phyloP scores from a whole-genome alignment of 2,888 invertebrate genomes.

The Habrosyne pyritoides region DNA sequence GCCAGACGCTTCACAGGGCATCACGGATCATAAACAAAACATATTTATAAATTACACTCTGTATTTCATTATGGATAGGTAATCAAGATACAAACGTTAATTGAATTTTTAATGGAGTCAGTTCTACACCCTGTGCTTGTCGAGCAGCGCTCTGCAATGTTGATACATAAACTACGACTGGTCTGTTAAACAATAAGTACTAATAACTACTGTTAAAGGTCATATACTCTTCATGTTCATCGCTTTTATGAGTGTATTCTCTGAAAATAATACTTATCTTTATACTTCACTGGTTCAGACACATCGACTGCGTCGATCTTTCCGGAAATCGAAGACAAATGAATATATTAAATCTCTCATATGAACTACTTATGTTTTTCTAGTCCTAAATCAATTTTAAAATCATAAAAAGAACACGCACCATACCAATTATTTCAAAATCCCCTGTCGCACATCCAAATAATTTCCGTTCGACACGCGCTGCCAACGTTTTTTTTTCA shows the following conservation, averaged over 20 bases:
- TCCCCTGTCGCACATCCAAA: conserved; percentile 48
- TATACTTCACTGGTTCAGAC: not conserved
- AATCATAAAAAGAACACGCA: conserved; percentile 16
- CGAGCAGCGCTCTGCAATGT: not conserved
- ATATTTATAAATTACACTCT: conserved; percentile 46
- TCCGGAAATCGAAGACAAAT: not conserved
- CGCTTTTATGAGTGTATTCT: not conserved
- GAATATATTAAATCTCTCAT: not conserved
- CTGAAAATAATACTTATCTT: not conserved
- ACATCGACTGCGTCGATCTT: not conserved
- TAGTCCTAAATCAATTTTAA: not conserved
- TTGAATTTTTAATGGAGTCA: conserved; percentile 30
- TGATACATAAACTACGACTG: not conserved
- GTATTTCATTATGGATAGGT: conserved; percentile 38
- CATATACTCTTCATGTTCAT: not conserved
- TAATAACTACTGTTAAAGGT: not conserved
- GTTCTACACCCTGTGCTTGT: conserved; percentile 14
- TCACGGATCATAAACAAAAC: conserved; percentile 53
- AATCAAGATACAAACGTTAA: conserved; percentile 23
- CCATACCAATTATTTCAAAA: conserved; percentile 51
- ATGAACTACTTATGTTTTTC: conserved; percentile 10
- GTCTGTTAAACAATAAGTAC: not conserved
- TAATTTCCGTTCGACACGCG: conserved; percentile 62
- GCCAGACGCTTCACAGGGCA: conserved; percentile 13
- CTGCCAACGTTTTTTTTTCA: conserved; percentile 66